Base-by-base conservation (phyloP, 2,888 invertebrate species). In the Rotaria macrura region DNA sequence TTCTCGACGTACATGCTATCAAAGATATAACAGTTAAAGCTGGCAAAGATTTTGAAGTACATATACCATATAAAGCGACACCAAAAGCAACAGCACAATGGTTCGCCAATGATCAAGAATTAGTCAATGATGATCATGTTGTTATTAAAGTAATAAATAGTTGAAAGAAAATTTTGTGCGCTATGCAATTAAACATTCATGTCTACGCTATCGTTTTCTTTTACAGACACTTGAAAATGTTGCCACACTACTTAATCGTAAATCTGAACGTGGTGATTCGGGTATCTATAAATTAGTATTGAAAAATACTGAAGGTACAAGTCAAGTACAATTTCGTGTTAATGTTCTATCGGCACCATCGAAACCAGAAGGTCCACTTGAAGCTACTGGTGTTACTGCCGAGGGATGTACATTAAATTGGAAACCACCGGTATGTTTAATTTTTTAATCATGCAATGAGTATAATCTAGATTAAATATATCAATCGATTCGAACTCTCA, bases 41-140 rank as follows among this genome's bases (percentile, higher is more conserved):
- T 87, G 99, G 99, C 85, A 97, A 99, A 92, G 96, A 97, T 91
- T 97, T 99, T 92, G 95, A 95, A 88, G 96, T 99, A 89, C 95
- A 95, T 89, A 95, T 99, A 29, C 98, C 98, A 7, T 98, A 95
- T 91, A 93, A 95, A 88, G 96, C 88, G 95, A 96, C 93, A 84
- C 98, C 99, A 4, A 95, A 95, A 91, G 99, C 99, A 12, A 95
- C 94, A 5, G 96, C 97, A 0, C 93, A 94, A 57, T 97, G 98
- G 96, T 88, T 94, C 65, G 88, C 88, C 29, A 88, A 89, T 84
- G 90, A 92, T 92, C 88, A 87, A 55, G 88, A 94, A 84, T 87
- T 92, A 9, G 88, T 88, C 43, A 89, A 89, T 43, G 88, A 88
- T 65, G 87, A 88, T 25, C 88, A 89, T 55, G 83, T 88, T 88